Conservation (phyloP, 2,888 invertebrate species). For the Lathronympha strigana region DNA sequence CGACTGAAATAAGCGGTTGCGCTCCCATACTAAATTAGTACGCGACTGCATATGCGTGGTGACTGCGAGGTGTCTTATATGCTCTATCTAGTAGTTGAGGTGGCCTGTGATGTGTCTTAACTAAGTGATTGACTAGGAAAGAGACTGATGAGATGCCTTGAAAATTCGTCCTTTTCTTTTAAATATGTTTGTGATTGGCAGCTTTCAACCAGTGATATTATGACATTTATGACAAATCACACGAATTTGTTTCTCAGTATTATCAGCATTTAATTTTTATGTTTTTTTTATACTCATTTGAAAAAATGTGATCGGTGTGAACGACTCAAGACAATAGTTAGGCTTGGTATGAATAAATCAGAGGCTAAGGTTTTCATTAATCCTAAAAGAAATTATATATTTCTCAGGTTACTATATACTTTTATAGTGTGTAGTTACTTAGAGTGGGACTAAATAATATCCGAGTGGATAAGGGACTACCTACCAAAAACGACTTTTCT, state of each 20-base stretch:
- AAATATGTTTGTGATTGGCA: slow-evolving; percentile 37
- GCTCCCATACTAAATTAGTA: too few species aligned
- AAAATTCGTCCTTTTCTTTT: slow-evolving; percentile 55
- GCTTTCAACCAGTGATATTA: slow-evolving; percentile 34
- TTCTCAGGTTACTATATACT: slow-evolving; percentile 10
- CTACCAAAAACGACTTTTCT: neutral
- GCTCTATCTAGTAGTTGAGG: too few species aligned
- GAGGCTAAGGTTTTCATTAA: slow-evolving; percentile 21
- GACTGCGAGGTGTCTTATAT: too few species aligned
- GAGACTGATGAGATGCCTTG: slow-evolving; percentile 76
- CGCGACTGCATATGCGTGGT: too few species aligned
- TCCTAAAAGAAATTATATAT: neutral
- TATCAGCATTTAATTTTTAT: slow-evolving; percentile 69
- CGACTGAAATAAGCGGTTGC: too few species aligned
- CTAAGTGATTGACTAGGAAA: slow-evolving; percentile 42
- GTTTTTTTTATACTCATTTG: slow-evolving; percentile 32
- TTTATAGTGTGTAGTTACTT: too few species aligned
- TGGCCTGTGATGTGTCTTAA: slow-evolving; percentile 37
- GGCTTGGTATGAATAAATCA: slow-evolving; percentile 13
- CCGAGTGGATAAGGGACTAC: neutral
- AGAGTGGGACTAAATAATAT: neutral
- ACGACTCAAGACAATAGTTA: slow-evolving; percentile 18
- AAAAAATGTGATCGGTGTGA: slow-evolving; percentile 28
- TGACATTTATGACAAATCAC: slow-evolving; percentile 39
- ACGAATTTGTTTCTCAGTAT: slow-evolving; percentile 61